These are phyloP conservation scores for Copsychus sechellarum DNA, from an alignment of 2,113 vertebrate genomes.

Conservation along the genomic window DNA sequence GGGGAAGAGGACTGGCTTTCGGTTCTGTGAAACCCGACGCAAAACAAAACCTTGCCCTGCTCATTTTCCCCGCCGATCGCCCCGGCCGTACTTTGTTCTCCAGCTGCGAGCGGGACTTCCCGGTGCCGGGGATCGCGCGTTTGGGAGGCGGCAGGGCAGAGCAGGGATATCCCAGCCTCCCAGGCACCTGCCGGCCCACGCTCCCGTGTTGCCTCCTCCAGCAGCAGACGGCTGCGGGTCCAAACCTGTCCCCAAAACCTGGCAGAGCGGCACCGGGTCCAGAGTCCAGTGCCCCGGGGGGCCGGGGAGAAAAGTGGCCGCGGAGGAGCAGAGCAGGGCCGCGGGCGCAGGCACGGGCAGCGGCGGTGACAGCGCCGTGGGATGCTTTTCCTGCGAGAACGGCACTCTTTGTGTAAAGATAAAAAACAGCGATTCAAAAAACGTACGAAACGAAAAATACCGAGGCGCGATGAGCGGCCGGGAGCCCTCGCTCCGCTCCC, in stretches of 20 bases:
- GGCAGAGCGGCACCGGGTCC: background rate
- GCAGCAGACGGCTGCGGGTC: background rate
- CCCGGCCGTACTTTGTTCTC: background rate
- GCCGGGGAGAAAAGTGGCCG: background rate
- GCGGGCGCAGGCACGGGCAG: background rate
- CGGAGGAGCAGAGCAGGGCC: background rate
- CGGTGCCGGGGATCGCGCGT: background rate
- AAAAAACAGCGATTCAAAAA: background rate
- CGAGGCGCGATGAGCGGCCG: background rate
- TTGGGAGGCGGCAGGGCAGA: background rate
- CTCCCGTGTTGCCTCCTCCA: background rate
- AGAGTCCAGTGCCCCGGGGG: background rate
- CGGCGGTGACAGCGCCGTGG: background rate
- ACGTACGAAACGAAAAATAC: background rate
- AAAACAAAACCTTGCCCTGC: background rate
- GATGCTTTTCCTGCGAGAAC: conserved; percentile 10
- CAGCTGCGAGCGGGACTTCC: background rate
- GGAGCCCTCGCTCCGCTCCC: background rate
- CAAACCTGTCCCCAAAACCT: background rate
- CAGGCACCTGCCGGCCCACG: conserved; percentile 32
- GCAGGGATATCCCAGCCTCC: background rate
- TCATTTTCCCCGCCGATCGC: background rate
- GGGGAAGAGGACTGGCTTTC: background rate
- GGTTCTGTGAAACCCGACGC: background rate
- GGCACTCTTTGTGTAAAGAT: background rate